Base-by-base conservation (phyloP, 1,140 invertebrate genomes). In the Mamestra configurata region DNA sequence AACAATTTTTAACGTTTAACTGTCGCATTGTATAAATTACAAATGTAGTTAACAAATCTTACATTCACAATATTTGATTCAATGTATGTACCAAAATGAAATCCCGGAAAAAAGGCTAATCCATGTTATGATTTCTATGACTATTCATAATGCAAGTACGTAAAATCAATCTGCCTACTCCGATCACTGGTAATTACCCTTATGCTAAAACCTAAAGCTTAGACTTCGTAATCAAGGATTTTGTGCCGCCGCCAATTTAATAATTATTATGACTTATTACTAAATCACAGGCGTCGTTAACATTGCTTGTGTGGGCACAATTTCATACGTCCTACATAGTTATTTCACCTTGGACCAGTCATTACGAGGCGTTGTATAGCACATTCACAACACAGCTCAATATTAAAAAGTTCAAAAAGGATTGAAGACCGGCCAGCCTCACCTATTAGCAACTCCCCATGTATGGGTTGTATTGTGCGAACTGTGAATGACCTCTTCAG, bases 401-500 rank as follows among this genome's bases (percentile, higher is more conserved):
- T 72, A 79, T 77, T 78, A 83, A 80, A 86, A 84, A 85, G 49
- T 55, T 82, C 75, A 77, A 88, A 89, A 90, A 88, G 64, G 84
- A 40, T 66, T 72, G 53, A 78, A 81, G 80, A 85, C 81, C 57
- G 35, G 10, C 81, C 79, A 83, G 86, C 66, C 86, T 88, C 77
- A 79, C 83, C 88, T 91, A 91, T 93, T 92, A 89, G 87, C 87
- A 85, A 86, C 87, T 86, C 82, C 80, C 76, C 79, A 81, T 86
- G 84, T 89, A 92, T 90, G 88, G 85, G 87, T 79, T 84, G 86
- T 85, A 92, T 93, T 94, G 90, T 94, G 93, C 93, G 88, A 94
- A 91, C 93, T 93, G 93, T 93, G 93, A 94, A 94, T 92, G 93
- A 94, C 92, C 93, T 94, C 92, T 93, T 93, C 90, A 91, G 90